Percentiles rank a stretch among this genome's conserved stretches.
Conservation (phyloP, 2,888 invertebrate genomes). For the Andrena praecox region DNA sequence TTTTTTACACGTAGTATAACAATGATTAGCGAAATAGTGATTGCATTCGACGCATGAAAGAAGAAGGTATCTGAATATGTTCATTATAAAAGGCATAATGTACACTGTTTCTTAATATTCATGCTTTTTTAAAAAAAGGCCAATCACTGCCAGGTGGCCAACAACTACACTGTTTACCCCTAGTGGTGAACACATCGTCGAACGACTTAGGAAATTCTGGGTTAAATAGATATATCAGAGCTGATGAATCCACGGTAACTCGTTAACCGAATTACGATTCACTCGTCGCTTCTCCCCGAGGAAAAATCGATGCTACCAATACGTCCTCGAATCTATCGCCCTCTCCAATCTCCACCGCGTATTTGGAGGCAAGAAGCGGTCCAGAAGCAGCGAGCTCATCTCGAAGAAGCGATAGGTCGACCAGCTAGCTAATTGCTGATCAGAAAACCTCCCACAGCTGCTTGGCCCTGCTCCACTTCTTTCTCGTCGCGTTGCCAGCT, state of each 20-base stretch:
- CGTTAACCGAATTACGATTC: not conserved
- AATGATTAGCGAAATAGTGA: no score
- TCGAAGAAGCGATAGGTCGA: constrained; percentile 57
- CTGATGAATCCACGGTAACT: not conserved
- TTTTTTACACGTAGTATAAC: no score
- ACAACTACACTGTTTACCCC: no score
- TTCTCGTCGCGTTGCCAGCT: constrained; percentile 17
- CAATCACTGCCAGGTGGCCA: no score
- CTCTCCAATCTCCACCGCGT: not conserved
- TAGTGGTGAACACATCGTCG: no score
- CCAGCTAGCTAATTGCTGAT: constrained; percentile 63
- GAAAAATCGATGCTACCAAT: constrained; percentile 21
- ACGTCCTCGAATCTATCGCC: constrained; percentile 16
- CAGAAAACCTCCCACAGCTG: constrained; percentile 44
- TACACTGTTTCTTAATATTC: no score
- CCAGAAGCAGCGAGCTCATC: constrained; percentile 16
- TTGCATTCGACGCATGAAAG: no score
- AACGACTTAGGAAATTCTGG: no score
- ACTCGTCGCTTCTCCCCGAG: constrained; percentile 2
- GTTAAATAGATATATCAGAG: no score
- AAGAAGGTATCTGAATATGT: no score
- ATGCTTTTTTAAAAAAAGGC: no score
- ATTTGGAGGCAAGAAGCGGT: not conserved
- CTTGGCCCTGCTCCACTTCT: constrained; percentile 21
- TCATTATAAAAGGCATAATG: no score